Conservation (phyloP, 2,113 vertebrate species). For the Blennius ocellaris region DNA sequence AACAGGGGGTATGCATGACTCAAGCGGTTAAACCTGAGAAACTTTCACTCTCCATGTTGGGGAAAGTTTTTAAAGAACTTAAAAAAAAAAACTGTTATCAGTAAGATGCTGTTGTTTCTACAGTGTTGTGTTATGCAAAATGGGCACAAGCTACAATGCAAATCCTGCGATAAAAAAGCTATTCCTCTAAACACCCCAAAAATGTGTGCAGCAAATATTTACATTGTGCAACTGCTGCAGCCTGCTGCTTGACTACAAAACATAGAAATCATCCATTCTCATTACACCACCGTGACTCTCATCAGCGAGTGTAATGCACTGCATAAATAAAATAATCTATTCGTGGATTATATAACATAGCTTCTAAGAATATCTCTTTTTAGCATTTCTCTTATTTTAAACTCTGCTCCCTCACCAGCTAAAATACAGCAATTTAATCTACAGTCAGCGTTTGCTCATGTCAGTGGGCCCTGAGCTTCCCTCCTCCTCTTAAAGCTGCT, state of each 20-base stretch:
- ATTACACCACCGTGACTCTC: background rate
- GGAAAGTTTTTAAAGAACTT: background rate
- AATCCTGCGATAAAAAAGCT: background rate
- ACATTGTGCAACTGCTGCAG: background rate
- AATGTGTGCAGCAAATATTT: conserved; percentile 6
- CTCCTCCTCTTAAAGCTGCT: conserved; percentile 58
- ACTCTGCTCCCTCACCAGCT: background rate
- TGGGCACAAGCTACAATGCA: background rate
- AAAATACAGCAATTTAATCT: conserved; percentile 2
- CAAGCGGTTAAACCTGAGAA: background rate
- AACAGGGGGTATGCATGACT: background rate
- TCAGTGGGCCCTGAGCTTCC: conserved; percentile 33
- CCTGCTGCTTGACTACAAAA: conserved; percentile 27
- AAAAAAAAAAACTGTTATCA: background rate
- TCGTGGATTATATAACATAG: conserved; percentile 30
- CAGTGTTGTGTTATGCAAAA: background rate
- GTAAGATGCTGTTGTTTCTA: background rate
- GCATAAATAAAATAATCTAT: conserved; percentile 33
- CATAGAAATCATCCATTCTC: conserved; percentile 9
- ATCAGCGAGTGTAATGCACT: conserved; percentile 9
- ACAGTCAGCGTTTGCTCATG: conserved; percentile 10
- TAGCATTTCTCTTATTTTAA: background rate
- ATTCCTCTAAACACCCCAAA: background rate
- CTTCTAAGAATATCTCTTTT: background rate
- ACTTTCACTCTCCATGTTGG: background rate